phyloP scores from a whole-genome alignment of 2,888 invertebrate genomes.

The Lagria hirta region DNA sequence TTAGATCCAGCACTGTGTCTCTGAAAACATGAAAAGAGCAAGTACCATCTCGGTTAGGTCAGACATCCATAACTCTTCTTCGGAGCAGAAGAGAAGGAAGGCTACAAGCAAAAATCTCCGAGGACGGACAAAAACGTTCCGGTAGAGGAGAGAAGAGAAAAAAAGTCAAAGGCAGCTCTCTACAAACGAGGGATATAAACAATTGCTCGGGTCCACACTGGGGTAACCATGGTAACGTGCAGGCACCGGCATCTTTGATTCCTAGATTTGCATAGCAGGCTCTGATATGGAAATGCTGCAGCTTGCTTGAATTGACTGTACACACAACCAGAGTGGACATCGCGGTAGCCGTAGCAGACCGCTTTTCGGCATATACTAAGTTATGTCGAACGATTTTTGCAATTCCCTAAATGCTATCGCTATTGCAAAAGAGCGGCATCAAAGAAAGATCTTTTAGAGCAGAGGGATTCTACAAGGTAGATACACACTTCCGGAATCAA shows the following conservation, averaged over 20 bases:
- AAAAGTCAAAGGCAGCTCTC: slow-evolving; percentile 48
- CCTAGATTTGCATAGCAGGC: slow-evolving; percentile 53
- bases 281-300: slow-evolving; percentile 54
- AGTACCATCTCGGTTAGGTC: slow-evolving; percentile 36
- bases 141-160: slow-evolving; percentile 44
- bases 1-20: too few relatives aligned
- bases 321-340: slow-evolving; percentile 44
- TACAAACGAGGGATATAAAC: slow-evolving; percentile 54
- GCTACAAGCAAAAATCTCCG: slow-evolving; percentile 50
- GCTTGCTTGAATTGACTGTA: slow-evolving; percentile 49
- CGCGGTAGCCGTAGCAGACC: slow-evolving; percentile 49
- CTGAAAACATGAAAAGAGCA: slow-evolving; percentile 13
- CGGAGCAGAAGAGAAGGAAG: slow-evolving; percentile 17
- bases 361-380: slow-evolving; percentile 53
- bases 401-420: slow-evolving; percentile 39
- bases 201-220: slow-evolving; percentile 40
- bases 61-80: slow-evolving; percentile 48
- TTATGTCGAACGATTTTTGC: slow-evolving; percentile 52
- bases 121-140: slow-evolving; percentile 40
- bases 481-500: too few relatives aligned
- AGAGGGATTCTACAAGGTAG: too few relatives aligned
- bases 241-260: slow-evolving; percentile 51
- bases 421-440: slow-evolving; percentile 33
- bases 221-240: slow-evolving; percentile 50
- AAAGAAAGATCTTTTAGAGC: too few relatives aligned